These are phyloP conservation scores for Sphenodon punctatus DNA, from an alignment of 2,797 vertebrate genomes.

Conservation along the genomic window DNA sequence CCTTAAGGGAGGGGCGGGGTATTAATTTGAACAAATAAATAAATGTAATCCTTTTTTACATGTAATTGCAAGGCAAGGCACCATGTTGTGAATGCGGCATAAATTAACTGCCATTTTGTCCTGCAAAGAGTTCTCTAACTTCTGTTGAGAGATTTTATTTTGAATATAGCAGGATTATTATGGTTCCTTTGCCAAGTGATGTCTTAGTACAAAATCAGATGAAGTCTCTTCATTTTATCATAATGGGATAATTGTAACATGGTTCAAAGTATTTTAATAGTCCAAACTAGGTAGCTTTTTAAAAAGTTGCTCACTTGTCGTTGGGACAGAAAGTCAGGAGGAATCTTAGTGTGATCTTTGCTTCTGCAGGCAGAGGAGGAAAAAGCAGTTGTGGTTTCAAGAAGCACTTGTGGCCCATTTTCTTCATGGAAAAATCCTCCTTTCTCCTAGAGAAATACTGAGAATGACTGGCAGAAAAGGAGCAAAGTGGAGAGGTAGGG, in stretches of 20 bases:
- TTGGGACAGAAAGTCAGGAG: not conserved
- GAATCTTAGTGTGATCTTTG: not conserved
- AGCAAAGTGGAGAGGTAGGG: not conserved
- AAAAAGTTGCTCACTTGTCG: not conserved
- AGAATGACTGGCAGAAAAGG: not conserved
- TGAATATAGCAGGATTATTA: not conserved
- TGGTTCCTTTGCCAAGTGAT: not conserved
- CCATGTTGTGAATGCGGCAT: rapidly evolving
- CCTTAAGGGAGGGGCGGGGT: too few species aligned
- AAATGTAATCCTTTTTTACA: not conserved
- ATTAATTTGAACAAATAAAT: too few species aligned
- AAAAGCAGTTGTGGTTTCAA: not conserved
- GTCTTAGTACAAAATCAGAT: too few species aligned
- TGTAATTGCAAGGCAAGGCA: not conserved
- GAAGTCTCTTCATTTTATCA: too few species aligned
- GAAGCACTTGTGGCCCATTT: not conserved
- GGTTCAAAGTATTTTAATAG: not conserved
- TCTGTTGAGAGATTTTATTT: not conserved
- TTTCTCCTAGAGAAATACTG: too few species aligned
- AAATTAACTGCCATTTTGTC: not conserved
- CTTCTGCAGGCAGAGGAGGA: not conserved
- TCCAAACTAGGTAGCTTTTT: not conserved
- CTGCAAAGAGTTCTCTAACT: not conserved
- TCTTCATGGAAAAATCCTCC: not conserved
- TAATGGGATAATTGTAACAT: not conserved